Conservation (phyloP, 2,888 invertebrate species). For the Phrixothrix hirtus region DNA sequence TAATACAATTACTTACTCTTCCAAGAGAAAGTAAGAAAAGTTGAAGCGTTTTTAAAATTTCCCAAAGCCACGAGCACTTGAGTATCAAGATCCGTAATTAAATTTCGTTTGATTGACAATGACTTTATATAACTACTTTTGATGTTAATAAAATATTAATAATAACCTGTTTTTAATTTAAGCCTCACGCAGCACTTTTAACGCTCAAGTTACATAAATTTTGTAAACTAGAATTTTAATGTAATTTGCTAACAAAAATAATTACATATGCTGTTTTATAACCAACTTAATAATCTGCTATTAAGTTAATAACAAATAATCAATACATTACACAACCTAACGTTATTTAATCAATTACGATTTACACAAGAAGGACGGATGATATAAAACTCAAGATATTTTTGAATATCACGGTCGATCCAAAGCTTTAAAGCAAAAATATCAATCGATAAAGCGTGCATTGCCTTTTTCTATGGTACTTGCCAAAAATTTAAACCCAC, state of each 20-base stretch:
- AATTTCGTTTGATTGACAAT: too few relatives aligned
- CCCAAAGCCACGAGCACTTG: too few relatives aligned
- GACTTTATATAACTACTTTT: too few relatives aligned
- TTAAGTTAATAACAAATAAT: slow-evolving; percentile 16
- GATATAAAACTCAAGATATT: too few relatives aligned
- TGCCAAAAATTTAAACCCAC: slow-evolving; percentile 8
- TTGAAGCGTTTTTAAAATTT: too few relatives aligned
- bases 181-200: not conserved
- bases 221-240: slow-evolving; percentile 1
- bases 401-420: not conserved
- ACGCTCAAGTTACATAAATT: not conserved
- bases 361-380: not conserved
- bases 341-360: slow-evolving; percentile 12
- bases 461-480: slow-evolving; percentile 6
- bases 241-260: not conserved
- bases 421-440: not conserved
- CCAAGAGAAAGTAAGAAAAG: too few relatives aligned
- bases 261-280: slow-evolving; percentile 16
- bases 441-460: slow-evolving; percentile 5
- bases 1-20: too few relatives aligned
- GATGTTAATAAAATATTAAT: too few relatives aligned
- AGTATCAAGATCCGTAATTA: too few relatives aligned
- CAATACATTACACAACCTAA: slow-evolving; percentile 13
- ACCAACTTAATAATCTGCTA: slow-evolving; percentile 8
- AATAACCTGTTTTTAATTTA: not conserved